Base-by-base conservation (phyloP, 2,797 vertebrate species). In the Acanthurus tractus region DNA sequence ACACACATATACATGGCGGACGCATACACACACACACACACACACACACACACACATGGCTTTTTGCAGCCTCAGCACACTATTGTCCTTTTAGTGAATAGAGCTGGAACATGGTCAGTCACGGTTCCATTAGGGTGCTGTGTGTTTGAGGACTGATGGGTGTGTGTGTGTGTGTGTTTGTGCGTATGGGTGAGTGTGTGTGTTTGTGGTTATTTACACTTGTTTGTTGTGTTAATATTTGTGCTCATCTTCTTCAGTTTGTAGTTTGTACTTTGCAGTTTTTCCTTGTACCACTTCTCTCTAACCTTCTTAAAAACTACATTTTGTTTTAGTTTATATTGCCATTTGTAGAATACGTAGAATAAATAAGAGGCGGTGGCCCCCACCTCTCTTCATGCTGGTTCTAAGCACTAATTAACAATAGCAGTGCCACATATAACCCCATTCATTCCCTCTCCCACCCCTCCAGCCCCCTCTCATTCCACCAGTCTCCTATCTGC, bases 61-160 rank as follows among this genome's bases (percentile, higher is more conserved):
- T 90, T 92, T 92, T 89, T 91, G 90, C 88, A 89, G 87, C 65
- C 85, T 91, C 91, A 86, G 88, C 88, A 88, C 78, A 86, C 93
- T 78, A 93, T 94, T 94, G 92, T 94, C 81, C 82, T 69, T 66
- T 25, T 53, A 10, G 67, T 89, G 89, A 94, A 94, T 88, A 71
- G 93, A 82, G 56, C 68, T 87, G 91, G 92, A 93, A 89, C 90
- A 55, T 86, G 90, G 92, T 91, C 91, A 91, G 93, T 93, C 91
- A 93, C 86, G 90, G 81, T 89, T 85, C 76, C 89, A 87, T 92
- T 92, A 86, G 65, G 67, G 72, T 66, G 83, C 70, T 70, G 74
- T 86, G 86, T 87, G 86, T 76, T 74, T 79, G 61, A 77, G 38
- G 75, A 78, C 55, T 82, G 64, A 83, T 83, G 79, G 56, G 74